Percentiles rank a stretch among this genome's conserved stretches.
phyloP scores from a whole-genome alignment of 92 coral and sea anemone species.

The Parazoanthus swiftii region DNA sequence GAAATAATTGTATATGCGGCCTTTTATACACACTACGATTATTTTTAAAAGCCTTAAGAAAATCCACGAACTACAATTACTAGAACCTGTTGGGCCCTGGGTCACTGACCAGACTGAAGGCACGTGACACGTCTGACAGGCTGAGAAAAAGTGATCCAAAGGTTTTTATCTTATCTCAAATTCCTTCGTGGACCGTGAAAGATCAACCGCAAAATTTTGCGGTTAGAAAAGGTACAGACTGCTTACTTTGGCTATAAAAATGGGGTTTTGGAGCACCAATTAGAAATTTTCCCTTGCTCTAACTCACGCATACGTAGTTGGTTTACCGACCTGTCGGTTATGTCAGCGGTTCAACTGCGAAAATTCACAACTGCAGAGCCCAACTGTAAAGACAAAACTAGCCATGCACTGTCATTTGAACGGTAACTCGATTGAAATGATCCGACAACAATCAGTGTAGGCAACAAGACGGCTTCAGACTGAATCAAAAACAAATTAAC shows the following conservation, averaged over 20 bases:
- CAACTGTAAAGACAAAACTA: too few species aligned
- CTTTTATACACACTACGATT: background rate
- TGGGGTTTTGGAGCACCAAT: background rate
- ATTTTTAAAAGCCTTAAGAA: too few species aligned
- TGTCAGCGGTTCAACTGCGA: background rate
- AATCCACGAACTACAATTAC: too few species aligned
- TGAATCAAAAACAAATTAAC: too few species aligned
- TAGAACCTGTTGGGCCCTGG: too few species aligned
- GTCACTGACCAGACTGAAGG: too few species aligned
- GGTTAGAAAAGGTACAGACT: background rate
- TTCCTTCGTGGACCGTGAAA: too few species aligned
- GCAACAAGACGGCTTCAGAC: background rate
- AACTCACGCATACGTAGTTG: too few species aligned
- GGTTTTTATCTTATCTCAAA: background rate
- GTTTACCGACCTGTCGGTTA: background rate
- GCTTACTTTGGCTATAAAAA: background rate
- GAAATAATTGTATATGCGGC: background rate
- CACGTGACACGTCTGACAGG: too few species aligned
- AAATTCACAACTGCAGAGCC: too few species aligned
- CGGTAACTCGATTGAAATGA: background rate
- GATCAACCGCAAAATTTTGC: background rate
- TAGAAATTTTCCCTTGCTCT: background rate
- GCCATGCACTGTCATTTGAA: background rate
- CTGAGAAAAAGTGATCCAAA: background rate
- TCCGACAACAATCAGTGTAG: background rate